Percentiles rank a stretch among this genome's conserved stretches.
phyloP scores from a whole-genome alignment of 2,888 invertebrate genomes.

The Acanthoscelides obtectus region DNA sequence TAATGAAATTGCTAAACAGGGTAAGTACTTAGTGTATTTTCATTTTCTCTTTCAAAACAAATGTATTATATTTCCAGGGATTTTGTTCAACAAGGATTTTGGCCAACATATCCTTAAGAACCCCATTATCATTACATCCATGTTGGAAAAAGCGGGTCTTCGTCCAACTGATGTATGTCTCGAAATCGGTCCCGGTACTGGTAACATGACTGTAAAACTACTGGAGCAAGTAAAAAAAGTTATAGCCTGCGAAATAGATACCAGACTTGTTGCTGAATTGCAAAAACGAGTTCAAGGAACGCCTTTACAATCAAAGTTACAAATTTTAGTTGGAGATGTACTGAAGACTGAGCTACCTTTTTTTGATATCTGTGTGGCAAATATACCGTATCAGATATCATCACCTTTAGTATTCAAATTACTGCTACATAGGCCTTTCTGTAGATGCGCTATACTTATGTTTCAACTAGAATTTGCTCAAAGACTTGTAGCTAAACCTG shows the following conservation, averaged over 20 bases:
- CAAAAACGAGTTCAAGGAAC: slow-evolving; percentile 95
- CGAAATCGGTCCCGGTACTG: slow-evolving; percentile 99
- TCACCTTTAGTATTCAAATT: slow-evolving; percentile 95
- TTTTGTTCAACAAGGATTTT: slow-evolving; percentile 91
- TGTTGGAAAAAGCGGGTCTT: slow-evolving; percentile 93
- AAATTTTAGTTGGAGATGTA: slow-evolving; percentile 92
- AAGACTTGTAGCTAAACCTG: slow-evolving; percentile 92
- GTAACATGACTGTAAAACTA: slow-evolving; percentile 95
- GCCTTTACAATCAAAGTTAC: slow-evolving; percentile 80
- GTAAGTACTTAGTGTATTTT: slow-evolving; percentile 48
- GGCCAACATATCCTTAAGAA: slow-evolving; percentile 96
- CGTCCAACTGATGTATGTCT: slow-evolving; percentile 92
- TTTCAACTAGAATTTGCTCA: slow-evolving; percentile 99
- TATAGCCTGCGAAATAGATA: slow-evolving; percentile 96
- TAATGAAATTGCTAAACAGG: slow-evolving; percentile 79
- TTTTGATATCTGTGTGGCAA: slow-evolving; percentile 97
- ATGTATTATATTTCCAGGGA: slow-evolving; percentile 57
- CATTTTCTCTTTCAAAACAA: not conserved
- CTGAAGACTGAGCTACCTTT: slow-evolving; percentile 91
- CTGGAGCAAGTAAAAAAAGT: slow-evolving; percentile 94
- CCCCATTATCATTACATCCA: slow-evolving; percentile 89
- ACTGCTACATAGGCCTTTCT: slow-evolving; percentile 76
- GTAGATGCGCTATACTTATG: slow-evolving; percentile 96
- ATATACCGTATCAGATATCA: slow-evolving; percentile 97
- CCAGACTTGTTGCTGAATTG: slow-evolving; percentile 91